Evolutionary conservation across 2,797 vertebrate species (phyloP).

Genomic region (Huso huso): DNA sequence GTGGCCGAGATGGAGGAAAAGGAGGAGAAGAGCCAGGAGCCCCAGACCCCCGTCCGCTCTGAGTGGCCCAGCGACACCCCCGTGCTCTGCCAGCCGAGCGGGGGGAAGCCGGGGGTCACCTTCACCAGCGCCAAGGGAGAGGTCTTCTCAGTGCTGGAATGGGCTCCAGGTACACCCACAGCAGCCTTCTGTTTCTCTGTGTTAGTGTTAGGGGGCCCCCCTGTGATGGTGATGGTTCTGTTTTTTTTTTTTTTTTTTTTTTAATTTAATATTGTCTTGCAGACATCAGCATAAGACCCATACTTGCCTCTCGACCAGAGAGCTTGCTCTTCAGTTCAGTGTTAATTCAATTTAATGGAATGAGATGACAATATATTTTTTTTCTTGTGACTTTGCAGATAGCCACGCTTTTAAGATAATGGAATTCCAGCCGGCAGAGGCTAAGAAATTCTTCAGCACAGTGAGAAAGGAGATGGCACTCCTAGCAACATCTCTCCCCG

Average conservation of each 20-base stretch:
- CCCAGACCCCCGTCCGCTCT: slow-evolving; percentile 69
- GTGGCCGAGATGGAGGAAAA: slow-evolving; percentile 64
- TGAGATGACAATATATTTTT: not conserved
- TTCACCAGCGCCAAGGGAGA: slow-evolving; percentile 98
- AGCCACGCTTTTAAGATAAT: slow-evolving; percentile 91
- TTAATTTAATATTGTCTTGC: no score
- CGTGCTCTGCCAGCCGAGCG: slow-evolving; percentile 91
- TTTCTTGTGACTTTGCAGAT: slow-evolving; percentile 47
- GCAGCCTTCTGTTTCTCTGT: not conserved
- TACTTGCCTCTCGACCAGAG: no score
- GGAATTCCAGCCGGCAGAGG: slow-evolving; percentile 95
- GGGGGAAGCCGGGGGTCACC: slow-evolving; percentile 90
- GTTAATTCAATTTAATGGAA: not conserved
- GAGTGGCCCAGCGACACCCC: slow-evolving; percentile 95
- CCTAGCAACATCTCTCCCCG: slow-evolving; percentile 89
- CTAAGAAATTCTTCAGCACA: slow-evolving; percentile 96
- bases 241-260: no score
- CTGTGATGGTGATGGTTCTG: no score
- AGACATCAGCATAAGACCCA: no score
- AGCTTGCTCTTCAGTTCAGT: no score
- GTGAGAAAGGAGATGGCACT: slow-evolving; percentile 97
- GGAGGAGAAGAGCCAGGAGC: slow-evolving; percentile 79
- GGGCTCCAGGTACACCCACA: slow-evolving; percentile 77
- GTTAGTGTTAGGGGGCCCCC: not conserved
- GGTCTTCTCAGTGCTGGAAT: slow-evolving; percentile 93